Evolutionary conservation across 2,888 invertebrate genomes (phyloP), one percentile per base, ranked within the genome.

Genomic region (Lithophane ornitopus): DNA sequence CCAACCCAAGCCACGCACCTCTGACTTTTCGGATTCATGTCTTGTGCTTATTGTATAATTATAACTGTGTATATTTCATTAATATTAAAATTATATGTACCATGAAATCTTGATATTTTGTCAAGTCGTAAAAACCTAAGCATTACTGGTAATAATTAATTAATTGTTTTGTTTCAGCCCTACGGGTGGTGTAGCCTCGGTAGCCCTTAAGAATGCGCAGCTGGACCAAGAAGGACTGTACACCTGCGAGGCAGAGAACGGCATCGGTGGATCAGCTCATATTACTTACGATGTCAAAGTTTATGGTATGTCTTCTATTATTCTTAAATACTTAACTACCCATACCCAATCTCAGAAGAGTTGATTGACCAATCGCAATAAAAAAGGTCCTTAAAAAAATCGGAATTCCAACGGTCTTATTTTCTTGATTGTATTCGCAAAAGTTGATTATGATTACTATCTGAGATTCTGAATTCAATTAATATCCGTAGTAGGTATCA

Each of bases 221-320:
- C n/a, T 87, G 1, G 41, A 76, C 0, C 81, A 93, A 46, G 82
- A 89, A 69, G 94, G 94, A 19, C 81, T 76, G 28, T 94, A 94
- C 69, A 90, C 89, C 0, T 94, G 94, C 74, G 72, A 85, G 3
- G 94, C 93, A 0, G 88, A 76, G 3, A 94, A 80, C 4, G 61
- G 92, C 52, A 41, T 68, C 4, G 88, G 83, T 6, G 89, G 87
- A n/a, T 85, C 87, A 12, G 74, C 76, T 11, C 89, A 89, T 34
- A 84, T 93, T 1, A 91, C 92, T 0, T 94, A 93, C 70, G 78
- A 88, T 34, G 69, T 88, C 11, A 63, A 65, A 26, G 77, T 84
- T 19, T 63, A 63, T 62, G 87, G 87, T 88, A 74, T 6, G 74
- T 71, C 7, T n/a, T 69, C 0, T 22, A 3, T 70, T 19, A 28